These are phyloP conservation scores for Lepidothrix coronata DNA, from an alignment of 2,113 vertebrate species.

Conservation along the genomic window DNA sequence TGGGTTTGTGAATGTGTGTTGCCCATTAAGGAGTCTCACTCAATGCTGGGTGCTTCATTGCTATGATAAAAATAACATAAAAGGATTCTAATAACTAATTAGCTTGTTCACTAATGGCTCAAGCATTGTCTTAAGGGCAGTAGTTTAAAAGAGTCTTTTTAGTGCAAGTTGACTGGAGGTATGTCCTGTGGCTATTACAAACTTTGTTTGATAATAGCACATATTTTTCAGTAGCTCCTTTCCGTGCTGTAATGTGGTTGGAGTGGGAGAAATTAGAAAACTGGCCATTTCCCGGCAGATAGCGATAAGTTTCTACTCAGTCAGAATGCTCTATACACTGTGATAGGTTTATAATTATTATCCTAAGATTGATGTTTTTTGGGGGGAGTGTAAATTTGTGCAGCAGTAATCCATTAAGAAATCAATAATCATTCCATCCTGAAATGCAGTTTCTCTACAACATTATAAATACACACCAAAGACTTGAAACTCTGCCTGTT, in stretches of 20 bases:
- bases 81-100: constrained; percentile 27
- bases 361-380: constrained; percentile 76
- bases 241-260: constrained; percentile 66
- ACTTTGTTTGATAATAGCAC: constrained; percentile 55
- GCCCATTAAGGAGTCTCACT: constrained; percentile 43
- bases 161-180: constrained; percentile 53
- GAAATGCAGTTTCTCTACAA: constrained; percentile 71
- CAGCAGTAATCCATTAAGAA: constrained; percentile 84
- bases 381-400: constrained; percentile 79
- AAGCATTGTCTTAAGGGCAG: constrained; percentile 11
- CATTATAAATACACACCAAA: constrained; percentile 68
- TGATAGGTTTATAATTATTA: constrained; percentile 82
- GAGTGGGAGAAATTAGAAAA: constrained; percentile 71
- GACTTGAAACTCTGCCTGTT: constrained; percentile 30
- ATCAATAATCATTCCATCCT: constrained; percentile 80
- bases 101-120: constrained; percentile 12
- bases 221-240: constrained; percentile 63
- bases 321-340: constrained; percentile 63
- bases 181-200: constrained; percentile 48
- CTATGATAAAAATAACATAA: constrained; percentile 26
- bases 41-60: constrained; percentile 9
- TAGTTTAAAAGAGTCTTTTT: background rate
- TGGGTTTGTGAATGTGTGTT: constrained; percentile 50
- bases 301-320: constrained; percentile 70
- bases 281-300: constrained; percentile 78